Evolutionary conservation across 1,140 invertebrate species (phyloP).

Genomic region (Drosophila kurseongensis): DNA sequence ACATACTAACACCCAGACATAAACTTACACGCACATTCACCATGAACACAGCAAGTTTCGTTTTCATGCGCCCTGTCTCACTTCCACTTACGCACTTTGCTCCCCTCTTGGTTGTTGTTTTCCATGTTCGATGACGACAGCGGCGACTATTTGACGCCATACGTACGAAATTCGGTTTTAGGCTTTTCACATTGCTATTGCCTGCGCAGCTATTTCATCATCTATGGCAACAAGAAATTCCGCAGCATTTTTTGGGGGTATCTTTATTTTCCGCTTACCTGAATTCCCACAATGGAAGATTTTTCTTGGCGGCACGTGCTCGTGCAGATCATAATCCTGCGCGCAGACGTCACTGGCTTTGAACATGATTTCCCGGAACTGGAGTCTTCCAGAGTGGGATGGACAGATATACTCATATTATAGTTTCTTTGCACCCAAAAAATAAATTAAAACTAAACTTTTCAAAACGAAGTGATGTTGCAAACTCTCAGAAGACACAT

Average conservation of each 20-base stretch:
- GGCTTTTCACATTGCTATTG: slow-evolving; percentile 38
- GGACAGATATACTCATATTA: no score
- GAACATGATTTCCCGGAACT: slow-evolving; percentile 33
- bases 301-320: slow-evolving; percentile 39
- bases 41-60: slow-evolving; percentile 72
- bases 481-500: no score
- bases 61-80: slow-evolving; percentile 33
- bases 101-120: slow-evolving; percentile 7
- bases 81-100: slow-evolving; percentile 22
- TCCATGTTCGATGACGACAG: slow-evolving; percentile 44
- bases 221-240: slow-evolving; percentile 31
- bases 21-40: slow-evolving; percentile 37
- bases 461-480: no score
- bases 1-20: background rate
- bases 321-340: slow-evolving; percentile 30
- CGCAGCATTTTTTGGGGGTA: background rate
- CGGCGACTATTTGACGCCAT: slow-evolving; percentile 50
- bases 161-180: slow-evolving; percentile 34
- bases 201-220: slow-evolving; percentile 53
- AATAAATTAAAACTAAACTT: no score
- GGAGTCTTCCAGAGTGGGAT: background rate
- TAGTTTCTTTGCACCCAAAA: no score
- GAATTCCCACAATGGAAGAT: slow-evolving; percentile 25
- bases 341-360: slow-evolving; percentile 16
- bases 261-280: slow-evolving; percentile 21